Conservation (phyloP, 2,797 vertebrate genomes). For the Sylvilagus floridanus region DNA sequence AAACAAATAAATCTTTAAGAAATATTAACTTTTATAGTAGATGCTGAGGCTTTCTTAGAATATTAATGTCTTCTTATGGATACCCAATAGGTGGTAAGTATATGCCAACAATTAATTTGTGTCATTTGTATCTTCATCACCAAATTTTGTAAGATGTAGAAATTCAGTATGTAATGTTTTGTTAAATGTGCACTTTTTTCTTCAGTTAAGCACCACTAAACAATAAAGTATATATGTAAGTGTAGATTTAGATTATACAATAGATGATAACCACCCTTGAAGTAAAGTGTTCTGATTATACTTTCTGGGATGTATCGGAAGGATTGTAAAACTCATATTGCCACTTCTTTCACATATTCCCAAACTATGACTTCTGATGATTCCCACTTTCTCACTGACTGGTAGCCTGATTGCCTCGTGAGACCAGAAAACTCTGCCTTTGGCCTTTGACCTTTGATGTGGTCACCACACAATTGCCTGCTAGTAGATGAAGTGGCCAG, state of each 20-base stretch:
- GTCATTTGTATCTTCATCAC: background rate
- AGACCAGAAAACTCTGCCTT: background rate
- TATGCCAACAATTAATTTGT: background rate
- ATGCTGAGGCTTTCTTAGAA: background rate
- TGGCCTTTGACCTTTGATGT: background rate
- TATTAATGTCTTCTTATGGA: background rate
- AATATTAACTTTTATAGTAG: background rate
- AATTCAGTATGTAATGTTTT: background rate
- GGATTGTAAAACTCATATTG: background rate
- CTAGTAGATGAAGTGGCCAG: background rate
- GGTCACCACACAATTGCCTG: background rate
- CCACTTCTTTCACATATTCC: background rate
- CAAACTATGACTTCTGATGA: background rate
- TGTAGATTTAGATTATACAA: background rate
- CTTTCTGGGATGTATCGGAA: background rate
- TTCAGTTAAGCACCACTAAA: background rate
- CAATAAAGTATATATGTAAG: background rate
- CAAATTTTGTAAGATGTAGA: slow-evolving; percentile 26
- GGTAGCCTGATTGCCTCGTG: background rate
- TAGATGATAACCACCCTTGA: background rate
- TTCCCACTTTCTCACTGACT: background rate
- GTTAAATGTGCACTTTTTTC: background rate
- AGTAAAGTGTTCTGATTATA: background rate
- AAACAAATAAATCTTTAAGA: too few species aligned
- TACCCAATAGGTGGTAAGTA: background rate